Evolutionary conservation across 2,888 invertebrate genomes (phyloP), one percentile per base, ranked within the genome.

Genomic region (Drosophila bunnanda): DNA sequence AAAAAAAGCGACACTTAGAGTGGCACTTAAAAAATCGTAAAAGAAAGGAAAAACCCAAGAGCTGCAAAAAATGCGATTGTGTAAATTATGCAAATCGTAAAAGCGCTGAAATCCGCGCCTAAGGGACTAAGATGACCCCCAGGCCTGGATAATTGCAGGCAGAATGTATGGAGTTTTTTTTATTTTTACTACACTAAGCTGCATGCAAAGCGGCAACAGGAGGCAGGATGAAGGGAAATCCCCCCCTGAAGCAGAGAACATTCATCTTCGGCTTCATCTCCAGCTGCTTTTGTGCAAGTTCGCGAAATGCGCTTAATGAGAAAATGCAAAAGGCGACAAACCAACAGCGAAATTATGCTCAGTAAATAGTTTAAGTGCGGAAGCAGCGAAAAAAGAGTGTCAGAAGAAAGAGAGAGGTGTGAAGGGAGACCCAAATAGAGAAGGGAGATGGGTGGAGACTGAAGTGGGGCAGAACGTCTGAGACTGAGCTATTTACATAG

Each of bases 281-380:
- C 71, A 58, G 52, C 69, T 57, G 69, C 20, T 55, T 54, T 73
- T 55, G 73, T 73, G 69, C 57, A 69, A 65, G 57, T 36, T 65
- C 68, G 72, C 71, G 78, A 80, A 86, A 83, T 86, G 83, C 81
- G 80, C 80, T 86, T 86, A 88, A 88, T 83, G 87, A 88, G 80
- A 78, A 82, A 78, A 77, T 75, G 75, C 73, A 79, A 72, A 75
- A 77, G 77, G 82, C 82, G 88, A 82, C 79, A 83, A 67, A 72
- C 60, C 74, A 76, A 72, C 80, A 76, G 73, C 70, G 54, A 86
- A 77, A 76, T 86, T 80, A 76, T 82, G 74, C 75, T 71, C 61
- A 65, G 83, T 70, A 88, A 85, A 88, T 82, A 77, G 74, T 88
- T 86, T 59, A 82, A 58, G 67, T 72, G 62, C 65, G 78, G 36